Conservation (phyloP, 2,113 vertebrate species). For the Sterna hirundo region DNA sequence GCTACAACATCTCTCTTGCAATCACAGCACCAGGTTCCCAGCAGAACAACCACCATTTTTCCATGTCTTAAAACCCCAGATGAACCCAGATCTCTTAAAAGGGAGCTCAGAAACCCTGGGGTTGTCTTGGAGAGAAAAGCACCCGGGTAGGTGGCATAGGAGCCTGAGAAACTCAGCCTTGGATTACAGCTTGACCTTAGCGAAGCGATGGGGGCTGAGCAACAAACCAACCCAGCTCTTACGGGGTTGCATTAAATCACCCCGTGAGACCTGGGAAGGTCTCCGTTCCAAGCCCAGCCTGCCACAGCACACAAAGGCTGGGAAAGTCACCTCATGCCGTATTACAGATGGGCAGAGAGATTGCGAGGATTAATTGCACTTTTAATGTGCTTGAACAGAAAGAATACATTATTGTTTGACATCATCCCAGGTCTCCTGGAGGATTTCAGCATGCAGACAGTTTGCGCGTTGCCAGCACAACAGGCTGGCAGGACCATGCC, state of each 20-base stretch:
- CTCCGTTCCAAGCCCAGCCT: not conserved
- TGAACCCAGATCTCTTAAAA: not conserved
- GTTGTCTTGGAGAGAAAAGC: not conserved
- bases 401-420: constrained; percentile 39
- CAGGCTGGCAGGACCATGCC: not conserved
- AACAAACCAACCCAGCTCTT: not conserved
- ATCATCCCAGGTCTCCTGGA: not conserved
- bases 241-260: not conserved
- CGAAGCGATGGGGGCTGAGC: not conserved
- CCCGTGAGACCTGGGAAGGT: not conserved
- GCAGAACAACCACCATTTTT: not conserved
- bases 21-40: not conserved
- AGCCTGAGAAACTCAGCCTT: not conserved
- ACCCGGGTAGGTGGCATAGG: not conserved
- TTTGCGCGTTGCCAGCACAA: not conserved
- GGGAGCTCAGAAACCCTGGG: not conserved
- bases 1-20: not conserved
- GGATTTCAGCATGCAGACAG: not conserved
- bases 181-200: not conserved
- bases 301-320: not conserved
- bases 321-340: not conserved
- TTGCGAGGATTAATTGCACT: constrained; percentile 10
- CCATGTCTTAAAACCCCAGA: not conserved
- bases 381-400: constrained; percentile 27
- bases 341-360: not conserved